phyloP scores from a whole-genome alignment of 2,113 vertebrate species.

The Centropus bengalensis region DNA sequence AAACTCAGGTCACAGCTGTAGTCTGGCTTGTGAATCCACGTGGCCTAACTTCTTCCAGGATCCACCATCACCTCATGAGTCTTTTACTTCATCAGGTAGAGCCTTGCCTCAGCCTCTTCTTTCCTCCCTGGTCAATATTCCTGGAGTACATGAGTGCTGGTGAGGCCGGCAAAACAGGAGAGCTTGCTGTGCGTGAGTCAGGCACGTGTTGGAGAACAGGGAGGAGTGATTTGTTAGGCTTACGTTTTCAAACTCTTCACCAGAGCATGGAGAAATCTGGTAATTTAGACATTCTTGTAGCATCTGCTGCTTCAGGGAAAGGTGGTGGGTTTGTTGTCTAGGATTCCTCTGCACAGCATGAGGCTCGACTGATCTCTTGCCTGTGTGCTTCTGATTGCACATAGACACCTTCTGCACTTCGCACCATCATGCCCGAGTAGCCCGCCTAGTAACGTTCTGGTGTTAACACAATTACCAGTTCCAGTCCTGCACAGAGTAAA shows the following conservation, averaged over 20 bases:
- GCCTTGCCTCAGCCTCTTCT: neutral
- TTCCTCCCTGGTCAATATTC: neutral
- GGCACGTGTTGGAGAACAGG: fast-evolving
- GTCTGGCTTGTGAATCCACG: neutral
- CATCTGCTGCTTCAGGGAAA: neutral
- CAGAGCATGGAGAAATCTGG: neutral
- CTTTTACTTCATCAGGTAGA: neutral
- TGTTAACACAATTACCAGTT: neutral
- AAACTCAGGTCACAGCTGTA: neutral
- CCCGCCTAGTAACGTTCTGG: neutral
- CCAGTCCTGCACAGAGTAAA: neutral
- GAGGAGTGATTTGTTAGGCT: neutral
- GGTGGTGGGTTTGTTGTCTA: neutral
- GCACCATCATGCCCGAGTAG: neutral
- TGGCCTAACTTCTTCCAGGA: neutral
- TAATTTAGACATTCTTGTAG: neutral
- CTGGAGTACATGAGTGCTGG: neutral
- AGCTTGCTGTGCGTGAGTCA: neutral
- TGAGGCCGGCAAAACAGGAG: neutral
- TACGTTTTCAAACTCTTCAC: neutral
- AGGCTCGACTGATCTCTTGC: too few species aligned
- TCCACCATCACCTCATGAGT: neutral
- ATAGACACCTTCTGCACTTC: neutral
- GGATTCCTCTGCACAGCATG: neutral
- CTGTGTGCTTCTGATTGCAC: neutral